Conservation (phyloP, 1,140 invertebrate genomes). For the Drosophila sp. region DNA sequence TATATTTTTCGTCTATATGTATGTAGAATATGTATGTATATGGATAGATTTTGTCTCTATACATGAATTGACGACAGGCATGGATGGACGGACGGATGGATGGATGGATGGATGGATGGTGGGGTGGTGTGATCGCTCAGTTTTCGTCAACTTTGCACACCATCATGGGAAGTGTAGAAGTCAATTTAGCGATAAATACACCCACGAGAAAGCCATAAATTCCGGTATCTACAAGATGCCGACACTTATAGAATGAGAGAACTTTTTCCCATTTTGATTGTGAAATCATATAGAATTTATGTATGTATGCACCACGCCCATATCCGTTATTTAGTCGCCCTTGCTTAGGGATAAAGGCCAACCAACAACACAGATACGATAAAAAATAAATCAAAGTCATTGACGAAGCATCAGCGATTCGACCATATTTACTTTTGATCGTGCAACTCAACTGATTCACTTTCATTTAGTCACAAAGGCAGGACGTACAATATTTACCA, state of each 20-base stretch:
- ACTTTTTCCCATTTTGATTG: conserved; percentile 21
- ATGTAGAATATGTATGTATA: neutral
- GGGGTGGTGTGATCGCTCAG: neutral
- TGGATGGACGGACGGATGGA: neutral
- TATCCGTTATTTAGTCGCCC: neutral
- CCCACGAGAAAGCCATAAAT: conserved; percentile 47
- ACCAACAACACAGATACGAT: too few relatives aligned
- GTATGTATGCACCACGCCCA: neutral
- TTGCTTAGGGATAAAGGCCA: neutral
- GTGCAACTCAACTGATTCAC: too few relatives aligned
- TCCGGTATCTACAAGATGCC: conserved; percentile 53
- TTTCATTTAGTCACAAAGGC: too few relatives aligned
- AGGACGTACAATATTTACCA: too few relatives aligned
- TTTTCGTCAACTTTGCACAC: conserved; percentile 40
- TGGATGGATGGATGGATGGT: neutral
- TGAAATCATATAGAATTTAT: conserved; percentile 1
- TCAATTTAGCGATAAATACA: conserved; percentile 24
- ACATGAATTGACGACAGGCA: conserved; percentile 4
- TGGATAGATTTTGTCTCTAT: conserved; percentile 13
- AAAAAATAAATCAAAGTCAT: neutral
- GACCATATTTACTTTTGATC: too few relatives aligned
- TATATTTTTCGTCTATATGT: neutral
- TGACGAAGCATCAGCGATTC: too few relatives aligned
- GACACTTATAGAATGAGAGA: conserved; percentile 33
- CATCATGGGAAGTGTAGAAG: conserved; percentile 29